Base-by-base conservation (phyloP, 2,888 invertebrate species). In the Allacma fusca region DNA sequence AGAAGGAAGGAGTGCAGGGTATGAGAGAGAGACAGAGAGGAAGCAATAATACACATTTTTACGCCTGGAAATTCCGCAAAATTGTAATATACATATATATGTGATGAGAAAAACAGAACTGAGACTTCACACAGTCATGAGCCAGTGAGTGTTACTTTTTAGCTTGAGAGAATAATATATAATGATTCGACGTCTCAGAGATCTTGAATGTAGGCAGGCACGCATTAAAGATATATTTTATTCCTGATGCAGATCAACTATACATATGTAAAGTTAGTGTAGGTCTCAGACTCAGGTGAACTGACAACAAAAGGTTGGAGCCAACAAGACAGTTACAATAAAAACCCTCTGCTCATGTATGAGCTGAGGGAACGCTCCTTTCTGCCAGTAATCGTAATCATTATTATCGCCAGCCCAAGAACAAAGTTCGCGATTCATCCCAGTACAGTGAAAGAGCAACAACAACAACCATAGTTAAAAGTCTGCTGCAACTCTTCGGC, bases 151-250 rank as follows among this genome's bases (percentile, higher is more conserved):
- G 9, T 34, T 7, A 50, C n/a, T 65, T 65, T 65, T 19, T 28
- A 65, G 29, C 4, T 9, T 50, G 29, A 29, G 28, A 29, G 29
- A 34, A 67, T 65, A n/a, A 4, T 7, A 65, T 23, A 65, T 9
- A 24, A 9, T 62, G n/a, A 2, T 19, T 62, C 2, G 7, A 65
- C 16, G n/a, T 1, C n/a, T 16, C 50, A 2, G 19, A 50, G 19
- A 50, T 50, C 50, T 12, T 67, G n/a, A n/a, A 67, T 67, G 34
- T 28, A 29, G 67, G 29, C 34, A 9, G 34, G 67, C 67, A 29
- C 34, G 67, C 29, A 67, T 13, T 16, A 26, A 67, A 67, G 28
- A 67, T 67, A 67, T 21, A 29, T 67, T 29, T 29, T 67, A 29
- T 21, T 67, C 34, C 7, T 21, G 26, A 23, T 26, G 26, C 62